Conservation (phyloP, 2,113 vertebrate genomes). For the Alethe diademata region DNA sequence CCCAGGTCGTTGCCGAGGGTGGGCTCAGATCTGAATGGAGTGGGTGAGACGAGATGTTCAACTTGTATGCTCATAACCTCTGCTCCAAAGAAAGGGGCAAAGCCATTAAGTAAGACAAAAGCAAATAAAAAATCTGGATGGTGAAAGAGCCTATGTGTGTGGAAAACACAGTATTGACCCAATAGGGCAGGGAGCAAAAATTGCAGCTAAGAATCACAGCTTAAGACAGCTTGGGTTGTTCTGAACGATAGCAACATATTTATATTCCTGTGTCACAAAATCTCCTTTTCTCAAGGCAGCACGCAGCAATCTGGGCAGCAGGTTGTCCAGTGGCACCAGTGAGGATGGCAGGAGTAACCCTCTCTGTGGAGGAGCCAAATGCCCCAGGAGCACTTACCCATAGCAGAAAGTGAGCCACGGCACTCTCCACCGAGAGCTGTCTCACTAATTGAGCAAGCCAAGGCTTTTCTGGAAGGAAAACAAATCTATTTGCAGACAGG, state of each 20-base stretch:
- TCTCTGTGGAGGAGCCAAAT: neutral
- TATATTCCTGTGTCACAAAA: neutral
- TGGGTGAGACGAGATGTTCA: neutral
- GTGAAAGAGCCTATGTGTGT: constrained; percentile 32
- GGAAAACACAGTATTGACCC: neutral
- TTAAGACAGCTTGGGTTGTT: neutral
- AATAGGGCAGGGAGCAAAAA: constrained; percentile 44
- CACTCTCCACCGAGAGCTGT: neutral
- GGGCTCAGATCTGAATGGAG: neutral
- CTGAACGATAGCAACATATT: neutral
- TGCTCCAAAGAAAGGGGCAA: constrained; percentile 22
- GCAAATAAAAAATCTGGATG: constrained; percentile 24
- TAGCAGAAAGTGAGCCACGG: neutral
- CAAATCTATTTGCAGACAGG: constrained; percentile 7
- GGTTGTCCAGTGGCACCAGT: neutral
- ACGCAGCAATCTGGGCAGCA: neutral
- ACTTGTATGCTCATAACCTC: constrained; percentile 29
- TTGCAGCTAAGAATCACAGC: neutral
- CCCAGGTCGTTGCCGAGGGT: fast-evolving
- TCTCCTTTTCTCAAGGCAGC: neutral
- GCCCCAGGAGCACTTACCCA: neutral
- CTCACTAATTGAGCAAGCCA: neutral
- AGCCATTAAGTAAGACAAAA: constrained; percentile 35
- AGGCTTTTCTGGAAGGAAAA: constrained; percentile 20
- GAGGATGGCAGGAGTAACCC: neutral